Conservation (phyloP, 2,113 vertebrate genomes). For the Herpailurus yagouaroundi region DNA sequence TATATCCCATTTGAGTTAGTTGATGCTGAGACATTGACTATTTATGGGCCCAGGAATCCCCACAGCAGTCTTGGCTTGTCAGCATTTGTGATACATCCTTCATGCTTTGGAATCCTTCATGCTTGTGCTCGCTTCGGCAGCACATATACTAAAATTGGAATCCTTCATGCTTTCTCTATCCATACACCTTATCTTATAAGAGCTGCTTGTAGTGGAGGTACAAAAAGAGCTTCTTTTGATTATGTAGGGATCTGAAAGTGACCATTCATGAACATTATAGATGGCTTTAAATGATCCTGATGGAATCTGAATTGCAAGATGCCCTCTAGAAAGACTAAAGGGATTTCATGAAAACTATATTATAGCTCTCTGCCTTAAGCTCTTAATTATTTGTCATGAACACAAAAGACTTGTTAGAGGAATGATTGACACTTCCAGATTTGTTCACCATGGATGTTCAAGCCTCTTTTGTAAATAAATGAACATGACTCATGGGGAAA, state of each 20-base stretch:
- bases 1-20: slow-evolving; percentile 18
- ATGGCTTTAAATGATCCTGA: background rate
- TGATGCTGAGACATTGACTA: background rate
- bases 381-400: background rate
- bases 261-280: background rate
- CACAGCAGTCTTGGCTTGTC: background rate
- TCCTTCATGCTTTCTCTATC: background rate
- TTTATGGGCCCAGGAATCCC: background rate
- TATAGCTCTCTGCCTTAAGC: background rate
- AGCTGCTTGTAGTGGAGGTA: background rate
- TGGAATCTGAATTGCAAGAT: background rate
- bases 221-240: background rate
- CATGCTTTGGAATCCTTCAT: background rate
- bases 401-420: background rate
- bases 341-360: background rate
- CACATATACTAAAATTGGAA: background rate
- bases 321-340: background rate
- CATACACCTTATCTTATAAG: background rate
- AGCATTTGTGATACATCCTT: background rate
- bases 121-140: background rate
- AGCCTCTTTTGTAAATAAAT: background rate
- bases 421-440: background rate
- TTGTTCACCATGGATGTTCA: background rate
- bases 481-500: background rate
- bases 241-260: background rate